These are phyloP conservation scores for Zapornia atra DNA, from an alignment of 2,113 vertebrate species.

Conservation along the genomic window DNA sequence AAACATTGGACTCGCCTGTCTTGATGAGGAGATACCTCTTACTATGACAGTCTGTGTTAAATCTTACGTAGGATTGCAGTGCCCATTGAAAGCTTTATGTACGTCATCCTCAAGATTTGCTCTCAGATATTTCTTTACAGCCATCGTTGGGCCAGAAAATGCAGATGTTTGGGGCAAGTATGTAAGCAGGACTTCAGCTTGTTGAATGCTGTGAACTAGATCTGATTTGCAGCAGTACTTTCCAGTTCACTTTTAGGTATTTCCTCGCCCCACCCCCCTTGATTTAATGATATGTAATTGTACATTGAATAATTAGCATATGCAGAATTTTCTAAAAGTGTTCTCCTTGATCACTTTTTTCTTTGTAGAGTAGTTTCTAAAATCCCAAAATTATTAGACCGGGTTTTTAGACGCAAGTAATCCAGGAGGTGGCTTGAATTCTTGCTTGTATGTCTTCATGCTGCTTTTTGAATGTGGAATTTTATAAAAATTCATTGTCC, in stretches of 20 bases:
- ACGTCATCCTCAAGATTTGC: background rate
- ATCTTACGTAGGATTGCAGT: background rate
- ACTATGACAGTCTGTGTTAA: background rate
- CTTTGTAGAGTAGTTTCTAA: background rate
- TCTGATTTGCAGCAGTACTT: background rate
- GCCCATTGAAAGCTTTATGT: background rate
- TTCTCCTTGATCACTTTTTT: background rate
- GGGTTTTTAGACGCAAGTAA: background rate
- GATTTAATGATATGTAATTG: background rate
- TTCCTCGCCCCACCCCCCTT: rapidly evolving
- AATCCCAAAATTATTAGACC: background rate
- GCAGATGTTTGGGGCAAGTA: background rate
- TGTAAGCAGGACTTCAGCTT: background rate
- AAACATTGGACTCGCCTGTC: background rate
- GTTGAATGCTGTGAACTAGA: background rate
- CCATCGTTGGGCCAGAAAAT: background rate
- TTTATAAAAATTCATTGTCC: background rate
- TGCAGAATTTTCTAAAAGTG: background rate
- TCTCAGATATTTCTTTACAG: background rate
- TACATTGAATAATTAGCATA: background rate
- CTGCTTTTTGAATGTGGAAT: background rate
- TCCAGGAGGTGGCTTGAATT: background rate
- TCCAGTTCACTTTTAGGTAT: background rate
- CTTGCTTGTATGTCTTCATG: background rate
- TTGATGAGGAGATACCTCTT: background rate